phyloP scores from a whole-genome alignment of 2,113 vertebrate species.

The Raja brachyura region DNA sequence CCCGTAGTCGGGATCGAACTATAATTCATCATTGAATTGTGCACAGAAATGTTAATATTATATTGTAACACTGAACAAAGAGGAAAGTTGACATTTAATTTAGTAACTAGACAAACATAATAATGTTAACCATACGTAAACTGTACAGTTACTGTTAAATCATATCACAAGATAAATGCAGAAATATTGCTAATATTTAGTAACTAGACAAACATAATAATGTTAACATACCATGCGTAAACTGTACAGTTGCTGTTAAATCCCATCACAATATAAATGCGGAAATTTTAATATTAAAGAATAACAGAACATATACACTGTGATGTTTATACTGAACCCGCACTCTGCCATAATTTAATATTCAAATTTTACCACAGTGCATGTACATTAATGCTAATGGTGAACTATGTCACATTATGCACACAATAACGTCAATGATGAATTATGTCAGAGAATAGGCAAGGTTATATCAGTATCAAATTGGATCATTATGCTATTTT shows the following conservation, averaged over 20 bases:
- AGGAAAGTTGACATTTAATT: not conserved
- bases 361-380: not conserved
- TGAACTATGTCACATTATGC: not conserved
- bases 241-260: not conserved
- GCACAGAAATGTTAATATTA: slow-evolving; percentile 23
- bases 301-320: not conserved
- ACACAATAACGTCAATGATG: slow-evolving; percentile 15
- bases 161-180: not conserved
- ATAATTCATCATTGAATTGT: not conserved
- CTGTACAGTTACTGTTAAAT: slow-evolving; percentile 19
- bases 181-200: not conserved
- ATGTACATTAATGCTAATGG: slow-evolving; percentile 13
- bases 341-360: not conserved
- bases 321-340: not conserved
- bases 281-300: not conserved
- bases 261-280: not conserved
- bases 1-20: too few species aligned
- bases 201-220: not conserved
- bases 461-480: slow-evolving; percentile 21
- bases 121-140: not conserved
- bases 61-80: not conserved
- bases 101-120: not conserved
- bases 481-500: not conserved
- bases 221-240: not conserved
- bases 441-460: not conserved